phyloP scores from a whole-genome alignment of 92 coral and sea anemone genomes.

The Porites cylindrica region DNA sequence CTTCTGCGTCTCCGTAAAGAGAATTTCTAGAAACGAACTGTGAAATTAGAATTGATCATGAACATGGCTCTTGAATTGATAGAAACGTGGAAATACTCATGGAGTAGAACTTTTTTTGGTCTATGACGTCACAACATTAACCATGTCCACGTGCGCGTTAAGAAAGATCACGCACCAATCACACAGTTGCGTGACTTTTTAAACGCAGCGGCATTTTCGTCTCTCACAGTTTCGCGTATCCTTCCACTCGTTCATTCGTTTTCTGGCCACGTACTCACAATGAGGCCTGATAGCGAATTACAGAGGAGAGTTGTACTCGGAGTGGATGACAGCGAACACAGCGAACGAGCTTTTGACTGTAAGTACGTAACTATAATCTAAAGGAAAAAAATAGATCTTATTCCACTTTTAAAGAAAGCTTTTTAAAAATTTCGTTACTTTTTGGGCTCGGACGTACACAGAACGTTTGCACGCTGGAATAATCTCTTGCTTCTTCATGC shows the following conservation, averaged over 20 bases:
- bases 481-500: background rate
- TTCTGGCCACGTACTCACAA: background rate
- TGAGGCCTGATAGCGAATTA: background rate
- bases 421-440: no score
- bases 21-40: no score
- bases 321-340: conserved; percentile 78
- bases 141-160: background rate
- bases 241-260: background rate
- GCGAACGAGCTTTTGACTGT: conserved; percentile 72
- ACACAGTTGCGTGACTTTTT: background rate
- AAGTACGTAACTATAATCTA: conserved; percentile 26
- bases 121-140: background rate
- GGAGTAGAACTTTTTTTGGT: background rate
- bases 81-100: no score
- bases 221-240: background rate
- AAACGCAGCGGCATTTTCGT: background rate
- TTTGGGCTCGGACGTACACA: no score
- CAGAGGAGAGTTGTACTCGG: conserved; percentile 19
- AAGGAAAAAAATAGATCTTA: no score
- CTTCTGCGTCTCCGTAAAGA: no score
- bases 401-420: no score
- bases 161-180: background rate
- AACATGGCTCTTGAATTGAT: no score
- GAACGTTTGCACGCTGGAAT: no score
- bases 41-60: no score